phyloP scores from a whole-genome alignment of 2,888 invertebrate species.

The Leptogaster cylindrica region DNA sequence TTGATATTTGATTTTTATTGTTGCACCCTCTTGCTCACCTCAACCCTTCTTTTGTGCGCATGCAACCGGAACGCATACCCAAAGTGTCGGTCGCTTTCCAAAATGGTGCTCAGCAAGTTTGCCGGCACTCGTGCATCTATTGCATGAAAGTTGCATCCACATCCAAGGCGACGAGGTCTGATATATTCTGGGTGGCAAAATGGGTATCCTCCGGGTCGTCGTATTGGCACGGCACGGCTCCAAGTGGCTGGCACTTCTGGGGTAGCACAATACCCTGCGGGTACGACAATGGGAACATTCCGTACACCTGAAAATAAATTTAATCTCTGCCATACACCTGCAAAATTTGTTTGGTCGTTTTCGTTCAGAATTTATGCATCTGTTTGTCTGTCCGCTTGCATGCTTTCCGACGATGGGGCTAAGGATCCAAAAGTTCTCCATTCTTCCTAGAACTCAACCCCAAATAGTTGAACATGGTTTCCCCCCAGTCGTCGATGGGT shows the following conservation, averaged over 20 bases:
- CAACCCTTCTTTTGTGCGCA: slow-evolving; percentile 1
- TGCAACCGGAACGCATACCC: slow-evolving; percentile 28
- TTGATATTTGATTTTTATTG: slow-evolving; percentile 36
- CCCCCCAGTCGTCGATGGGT: background rate
- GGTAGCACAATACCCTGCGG: background rate
- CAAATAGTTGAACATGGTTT: background rate
- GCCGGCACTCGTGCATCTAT: background rate
- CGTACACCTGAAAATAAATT: slow-evolving; percentile 31
- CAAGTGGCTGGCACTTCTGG: slow-evolving; percentile 3
- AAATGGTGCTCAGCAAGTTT: background rate
- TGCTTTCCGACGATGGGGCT: background rate
- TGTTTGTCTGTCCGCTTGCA: slow-evolving; percentile 27
- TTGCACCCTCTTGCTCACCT: background rate
- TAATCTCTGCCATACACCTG: slow-evolving; percentile 34
- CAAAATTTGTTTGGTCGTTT: slow-evolving; percentile 37
- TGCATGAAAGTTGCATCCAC: slow-evolving; percentile 8
- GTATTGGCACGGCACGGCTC: slow-evolving; percentile 9
- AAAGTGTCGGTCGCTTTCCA: background rate
- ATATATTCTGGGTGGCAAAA: background rate
- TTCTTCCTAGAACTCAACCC: background rate
- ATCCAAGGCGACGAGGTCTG: background rate
- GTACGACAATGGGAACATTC: slow-evolving; percentile 28
- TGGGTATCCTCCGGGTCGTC: background rate
- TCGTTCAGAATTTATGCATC: slow-evolving; percentile 32
- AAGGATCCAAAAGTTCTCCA: background rate